Evolutionary conservation across 2,888 invertebrate species (phyloP), one percentile per base, ranked within the genome.

Genomic region (Platycnemis pennipes): DNA sequence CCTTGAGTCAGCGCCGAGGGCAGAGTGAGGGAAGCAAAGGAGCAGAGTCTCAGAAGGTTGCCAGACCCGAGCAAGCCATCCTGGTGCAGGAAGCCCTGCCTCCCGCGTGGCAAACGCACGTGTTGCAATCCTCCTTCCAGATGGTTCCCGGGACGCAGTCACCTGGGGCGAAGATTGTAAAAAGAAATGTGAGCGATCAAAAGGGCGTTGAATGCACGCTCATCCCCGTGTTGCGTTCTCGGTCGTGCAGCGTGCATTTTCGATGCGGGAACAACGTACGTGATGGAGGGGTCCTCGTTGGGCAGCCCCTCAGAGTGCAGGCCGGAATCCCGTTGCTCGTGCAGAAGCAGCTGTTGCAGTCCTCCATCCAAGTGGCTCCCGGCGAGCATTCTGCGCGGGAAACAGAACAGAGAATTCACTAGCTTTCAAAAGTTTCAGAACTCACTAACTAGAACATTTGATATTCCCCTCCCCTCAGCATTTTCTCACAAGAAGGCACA

Each of bases 321-420:
- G 69, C 63, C n/a, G 44, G 37, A 63, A 56, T 11, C 13, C 91
- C 91, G n/a, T 11, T 91, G 42, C 11, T 13, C 4, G 69, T n/a
- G 63, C 91, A 91, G 63, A 69, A 91, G 91, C 91, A 91, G 3
- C 44, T 63, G 44, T 91, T 91, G n/a, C 91, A 91, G 63, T 91
- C 91, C 45, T 69, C 91, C 91, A 69, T 91, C 91, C 91, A 91
- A 5, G 3, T 69, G 13, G 44, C 44, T 16, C 44, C 91, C 1
- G 91, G 91, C 11, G 44, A 37, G 16, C 91, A 91, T 56, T 8
- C 45, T 26, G 56, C 45, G 22, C 8, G 44, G 5, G 0, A 44
- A 44, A 69, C 5, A 26, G n/a, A 13, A 11, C 11, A 77, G 4
- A 37, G 16, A 77, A 8, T 1, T 37, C 5, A 26, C 2, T 37